Conservation (phyloP, 2,888 invertebrate species). For the Agrenia bidenticulata region DNA sequence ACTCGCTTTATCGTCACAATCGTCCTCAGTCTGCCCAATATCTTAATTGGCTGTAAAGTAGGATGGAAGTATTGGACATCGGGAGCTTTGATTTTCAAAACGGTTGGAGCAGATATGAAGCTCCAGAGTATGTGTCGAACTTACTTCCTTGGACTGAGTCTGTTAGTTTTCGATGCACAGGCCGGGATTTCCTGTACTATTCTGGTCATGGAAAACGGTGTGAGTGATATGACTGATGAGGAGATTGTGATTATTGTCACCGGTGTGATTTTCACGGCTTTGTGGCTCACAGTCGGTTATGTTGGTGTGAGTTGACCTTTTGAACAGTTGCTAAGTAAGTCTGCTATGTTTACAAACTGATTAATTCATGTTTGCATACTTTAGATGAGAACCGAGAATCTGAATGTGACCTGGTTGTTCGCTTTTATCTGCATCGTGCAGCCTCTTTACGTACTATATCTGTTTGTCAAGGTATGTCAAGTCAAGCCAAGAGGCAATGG, state of each 20-base stretch:
- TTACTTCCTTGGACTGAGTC: constrained; percentile 40
- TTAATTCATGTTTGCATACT: too few relatives aligned
- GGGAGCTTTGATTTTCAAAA: constrained; percentile 47
- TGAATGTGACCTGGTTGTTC: constrained; percentile 35
- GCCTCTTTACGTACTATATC: constrained; percentile 33
- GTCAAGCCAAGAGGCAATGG: too few relatives aligned
- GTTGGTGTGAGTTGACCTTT: constrained; percentile 31
- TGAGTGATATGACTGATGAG: constrained; percentile 32
- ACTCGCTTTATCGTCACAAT: constrained; percentile 38
- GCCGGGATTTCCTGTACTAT: constrained; percentile 40
- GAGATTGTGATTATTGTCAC: constrained; percentile 34
- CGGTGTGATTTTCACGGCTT: constrained; percentile 35
- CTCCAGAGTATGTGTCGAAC: constrained; percentile 46
- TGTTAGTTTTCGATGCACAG: constrained; percentile 48
- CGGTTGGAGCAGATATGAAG: constrained; percentile 47
- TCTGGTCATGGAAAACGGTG: constrained; percentile 39
- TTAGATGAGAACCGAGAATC: constrained; percentile 39
- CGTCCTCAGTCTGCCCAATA: constrained; percentile 33
- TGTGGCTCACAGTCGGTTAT: constrained; percentile 47
- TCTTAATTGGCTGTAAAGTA: constrained; percentile 30
- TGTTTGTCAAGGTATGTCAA: constrained; percentile 33
- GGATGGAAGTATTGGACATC: constrained; percentile 43
- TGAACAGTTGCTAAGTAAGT: background rate
- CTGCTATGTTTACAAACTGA: too few relatives aligned
- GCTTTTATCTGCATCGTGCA: constrained; percentile 33